These are phyloP conservation scores for Mesorhabditis sp. DNA, from an alignment of 2,888 invertebrate genomes.

Conservation along the genomic window DNA sequence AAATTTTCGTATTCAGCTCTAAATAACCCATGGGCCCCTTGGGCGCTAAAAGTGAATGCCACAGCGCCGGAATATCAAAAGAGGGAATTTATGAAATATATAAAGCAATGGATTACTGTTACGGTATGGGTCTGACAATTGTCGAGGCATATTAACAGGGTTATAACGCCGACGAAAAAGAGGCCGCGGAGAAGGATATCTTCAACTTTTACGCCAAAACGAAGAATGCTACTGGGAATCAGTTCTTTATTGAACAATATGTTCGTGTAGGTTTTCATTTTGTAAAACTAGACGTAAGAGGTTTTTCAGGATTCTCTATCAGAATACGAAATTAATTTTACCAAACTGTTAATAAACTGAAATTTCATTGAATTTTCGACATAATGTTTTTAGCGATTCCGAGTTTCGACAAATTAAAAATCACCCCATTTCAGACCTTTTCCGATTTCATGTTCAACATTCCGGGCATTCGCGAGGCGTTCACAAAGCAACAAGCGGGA, in stretches of 20 bases:
- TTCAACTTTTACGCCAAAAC: background rate
- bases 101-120: background rate
- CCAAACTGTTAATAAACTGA: no score
- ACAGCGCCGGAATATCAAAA: no score
- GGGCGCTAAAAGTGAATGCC: no score
- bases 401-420: background rate
- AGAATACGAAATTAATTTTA: no score
- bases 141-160: background rate
- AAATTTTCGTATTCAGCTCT: no score
- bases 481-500: background rate
- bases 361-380: no score
- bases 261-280: background rate
- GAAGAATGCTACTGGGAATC: background rate
- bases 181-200: background rate
- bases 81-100: background rate
- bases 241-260: background rate
- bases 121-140: background rate
- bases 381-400: no score
- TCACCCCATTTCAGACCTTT: background rate
- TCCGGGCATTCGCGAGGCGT: background rate
- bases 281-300: background rate
- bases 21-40: no score
- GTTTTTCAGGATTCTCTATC: background rate
- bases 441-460: slow-evolving; percentile 5
- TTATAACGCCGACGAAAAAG: background rate